Evolutionary conservation across 2,797 vertebrate species (phyloP).

Genomic region (Lutjanus campechanus): DNA sequence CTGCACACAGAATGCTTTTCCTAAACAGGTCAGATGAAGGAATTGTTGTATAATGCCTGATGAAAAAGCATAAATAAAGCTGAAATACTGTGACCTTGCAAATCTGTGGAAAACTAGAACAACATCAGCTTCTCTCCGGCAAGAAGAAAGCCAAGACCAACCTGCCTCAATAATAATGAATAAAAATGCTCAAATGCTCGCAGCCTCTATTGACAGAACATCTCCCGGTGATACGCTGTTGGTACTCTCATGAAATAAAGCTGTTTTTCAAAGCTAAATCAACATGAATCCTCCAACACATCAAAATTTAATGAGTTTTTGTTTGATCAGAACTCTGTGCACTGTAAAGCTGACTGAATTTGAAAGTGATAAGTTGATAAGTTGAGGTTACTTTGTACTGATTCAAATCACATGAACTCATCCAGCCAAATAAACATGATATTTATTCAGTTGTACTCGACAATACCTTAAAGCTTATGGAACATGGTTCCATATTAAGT

Average conservation of each 20-base stretch:
- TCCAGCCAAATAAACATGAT: too few relatives aligned
- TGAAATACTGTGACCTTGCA: constrained; percentile 32
- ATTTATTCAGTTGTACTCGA: too few relatives aligned
- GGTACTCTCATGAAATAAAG: not conserved
- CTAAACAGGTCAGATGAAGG: constrained; percentile 25
- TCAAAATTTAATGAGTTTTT: not conserved
- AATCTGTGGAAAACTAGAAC: constrained; percentile 14
- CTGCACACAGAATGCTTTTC: constrained; percentile 22
- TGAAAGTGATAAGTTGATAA: too few relatives aligned
- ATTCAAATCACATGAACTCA: too few relatives aligned
- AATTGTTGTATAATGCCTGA: constrained; percentile 13
- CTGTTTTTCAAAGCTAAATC: not conserved
- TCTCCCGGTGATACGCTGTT: not conserved
- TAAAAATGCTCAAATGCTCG: not conserved
- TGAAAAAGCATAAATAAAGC: constrained; percentile 30
- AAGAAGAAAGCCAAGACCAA: not conserved
- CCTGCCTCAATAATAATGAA: not conserved
- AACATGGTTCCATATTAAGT: too few relatives aligned
- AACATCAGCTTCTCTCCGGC: not conserved
- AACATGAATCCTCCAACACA: not conserved
- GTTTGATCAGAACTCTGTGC: not conserved
- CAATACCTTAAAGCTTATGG: too few relatives aligned
- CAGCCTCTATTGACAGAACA: not conserved
- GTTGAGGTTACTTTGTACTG: too few relatives aligned
- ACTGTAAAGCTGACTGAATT: too few relatives aligned